A percentile compares a stretch with the other conserved stretches of the same genome.
These are phyloP conservation scores for Euborellia annulipes DNA, from an alignment of 1,140 invertebrate genomes.

Conservation along the genomic window DNA sequence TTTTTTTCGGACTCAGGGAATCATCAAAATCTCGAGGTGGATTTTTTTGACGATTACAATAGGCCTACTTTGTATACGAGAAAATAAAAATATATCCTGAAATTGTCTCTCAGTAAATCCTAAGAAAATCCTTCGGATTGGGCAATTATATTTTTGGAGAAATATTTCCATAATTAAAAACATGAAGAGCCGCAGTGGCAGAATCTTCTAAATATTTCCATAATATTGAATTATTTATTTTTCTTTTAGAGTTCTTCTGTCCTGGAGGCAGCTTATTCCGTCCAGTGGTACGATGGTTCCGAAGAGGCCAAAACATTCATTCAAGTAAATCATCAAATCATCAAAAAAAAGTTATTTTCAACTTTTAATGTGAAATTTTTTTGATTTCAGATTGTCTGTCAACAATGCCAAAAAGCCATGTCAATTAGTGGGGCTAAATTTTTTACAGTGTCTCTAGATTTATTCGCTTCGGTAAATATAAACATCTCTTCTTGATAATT, in stretches of 20 bases:
- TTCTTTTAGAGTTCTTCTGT: constrained; percentile 59
- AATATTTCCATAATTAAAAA: no score
- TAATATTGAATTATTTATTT: constrained; percentile 6
- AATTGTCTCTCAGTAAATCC: no score
- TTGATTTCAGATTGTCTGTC: constrained; percentile 55
- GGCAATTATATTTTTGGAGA: no score
- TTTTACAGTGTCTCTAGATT: constrained; percentile 68
- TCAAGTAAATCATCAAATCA: constrained; percentile 17
- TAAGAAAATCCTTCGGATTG: no score
- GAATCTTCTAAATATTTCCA: constrained; percentile 1
- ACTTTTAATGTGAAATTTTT: no score
- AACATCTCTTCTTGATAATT: background rate
- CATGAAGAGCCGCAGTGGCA: no score
- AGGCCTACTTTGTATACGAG: no score
- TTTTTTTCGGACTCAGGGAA: no score
- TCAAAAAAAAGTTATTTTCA: no score
- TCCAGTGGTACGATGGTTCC: constrained; percentile 74
- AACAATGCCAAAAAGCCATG: constrained; percentile 74
- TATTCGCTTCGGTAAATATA: constrained; percentile 62
- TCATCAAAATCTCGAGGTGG: no score
- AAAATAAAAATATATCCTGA: no score
- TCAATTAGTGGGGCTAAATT: constrained; percentile 74
- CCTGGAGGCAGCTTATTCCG: constrained; percentile 76
- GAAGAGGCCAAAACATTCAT: constrained; percentile 78
- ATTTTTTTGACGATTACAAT: no score